A percentile compares a stretch with the other conserved stretches of the same genome.
Evolutionary conservation across 1,140 invertebrate species (phyloP).

Genomic region (Popillia japonica): DNA sequence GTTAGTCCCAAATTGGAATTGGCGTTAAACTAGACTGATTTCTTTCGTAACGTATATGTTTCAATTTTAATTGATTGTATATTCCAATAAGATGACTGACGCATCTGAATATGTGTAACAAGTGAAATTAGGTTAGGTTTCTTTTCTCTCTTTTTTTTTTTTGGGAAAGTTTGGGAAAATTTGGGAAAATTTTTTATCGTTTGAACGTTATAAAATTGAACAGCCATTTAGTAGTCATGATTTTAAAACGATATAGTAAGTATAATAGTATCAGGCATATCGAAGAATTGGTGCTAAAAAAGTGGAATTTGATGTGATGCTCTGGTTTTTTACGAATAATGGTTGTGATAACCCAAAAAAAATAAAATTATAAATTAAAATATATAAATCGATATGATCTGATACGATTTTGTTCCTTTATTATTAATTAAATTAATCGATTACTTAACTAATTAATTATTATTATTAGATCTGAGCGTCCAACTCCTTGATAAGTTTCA

Average conservation of each 20-base stretch:
- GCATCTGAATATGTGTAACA: not conserved
- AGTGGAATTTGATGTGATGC: constrained; percentile 2
- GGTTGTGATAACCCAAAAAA: constrained; percentile 19
- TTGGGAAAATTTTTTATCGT: not conserved
- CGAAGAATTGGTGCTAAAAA: constrained; percentile 28
- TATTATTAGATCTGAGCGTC: constrained; percentile 22
- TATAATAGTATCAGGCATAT: constrained; percentile 19
- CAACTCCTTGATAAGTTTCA: constrained; percentile 19
- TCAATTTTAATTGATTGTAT: constrained; percentile 15
- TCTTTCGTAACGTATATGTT: not conserved
- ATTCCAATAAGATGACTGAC: constrained; percentile 27
- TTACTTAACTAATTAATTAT: not conserved
- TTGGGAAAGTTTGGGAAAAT: not conserved
- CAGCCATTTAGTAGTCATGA: not conserved
- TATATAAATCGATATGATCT: constrained; percentile 19
- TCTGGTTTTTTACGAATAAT: not conserved
- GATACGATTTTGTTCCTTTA: constrained; percentile 29
- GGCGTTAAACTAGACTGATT: constrained; percentile 6
- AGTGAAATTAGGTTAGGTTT: constrained; percentile 29
- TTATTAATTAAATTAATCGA: not conserved
- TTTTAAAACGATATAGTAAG: not conserved
- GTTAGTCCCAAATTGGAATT: constrained; percentile 11
- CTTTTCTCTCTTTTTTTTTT: not conserved
- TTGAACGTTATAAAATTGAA: not conserved
- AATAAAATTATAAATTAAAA: constrained; percentile 11